phyloP scores from a whole-genome alignment of 2,888 invertebrate genomes.

The Trimorus sp. region DNA sequence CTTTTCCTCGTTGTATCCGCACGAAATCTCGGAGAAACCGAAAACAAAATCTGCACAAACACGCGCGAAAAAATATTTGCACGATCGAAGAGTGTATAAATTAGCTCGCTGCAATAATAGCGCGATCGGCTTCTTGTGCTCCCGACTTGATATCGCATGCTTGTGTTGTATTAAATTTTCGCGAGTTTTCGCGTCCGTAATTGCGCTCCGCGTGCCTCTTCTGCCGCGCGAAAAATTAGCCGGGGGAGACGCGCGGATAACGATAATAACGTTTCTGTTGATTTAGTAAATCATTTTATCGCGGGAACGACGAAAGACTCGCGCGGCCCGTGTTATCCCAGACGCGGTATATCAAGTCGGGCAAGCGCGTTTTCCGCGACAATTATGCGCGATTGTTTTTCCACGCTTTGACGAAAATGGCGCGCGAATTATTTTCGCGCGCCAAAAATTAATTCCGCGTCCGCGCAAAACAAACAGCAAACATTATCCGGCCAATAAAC shows the following conservation, averaged over 20 bases:
- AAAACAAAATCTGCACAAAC: too few species aligned
- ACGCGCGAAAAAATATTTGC: slow-evolving; percentile 28
- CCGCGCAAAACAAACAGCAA: slow-evolving; percentile 27
- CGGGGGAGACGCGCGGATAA: slow-evolving; percentile 57
- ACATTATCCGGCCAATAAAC: slow-evolving; percentile 45
- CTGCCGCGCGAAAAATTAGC: slow-evolving; percentile 61
- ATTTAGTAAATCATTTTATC: slow-evolving; percentile 72
- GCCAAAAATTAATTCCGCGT: not conserved
- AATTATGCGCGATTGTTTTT: slow-evolving; percentile 4
- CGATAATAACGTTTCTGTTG: slow-evolving; percentile 73
- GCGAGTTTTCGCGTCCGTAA: slow-evolving; percentile 64
- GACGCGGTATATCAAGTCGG: slow-evolving; percentile 48
- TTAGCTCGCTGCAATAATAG: slow-evolving; percentile 42
- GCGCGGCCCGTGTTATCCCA: slow-evolving; percentile 49
- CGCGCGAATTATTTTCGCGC: too few species aligned
- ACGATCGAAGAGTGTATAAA: slow-evolving; percentile 45
- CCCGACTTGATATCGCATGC: slow-evolving; percentile 50
- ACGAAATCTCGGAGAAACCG: too few species aligned
- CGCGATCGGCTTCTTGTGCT: slow-evolving; percentile 45
- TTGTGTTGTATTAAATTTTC: slow-evolving; percentile 62
- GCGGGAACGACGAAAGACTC: slow-evolving; percentile 65
- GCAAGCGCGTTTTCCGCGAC: slow-evolving; percentile 20
- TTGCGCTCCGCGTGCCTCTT: slow-evolving; percentile 58
- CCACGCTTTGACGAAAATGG: too few species aligned
- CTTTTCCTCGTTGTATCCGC: not conserved